These are phyloP conservation scores for Nipponia nippon DNA, from an alignment of 2,113 vertebrate species.

Conservation along the genomic window DNA sequence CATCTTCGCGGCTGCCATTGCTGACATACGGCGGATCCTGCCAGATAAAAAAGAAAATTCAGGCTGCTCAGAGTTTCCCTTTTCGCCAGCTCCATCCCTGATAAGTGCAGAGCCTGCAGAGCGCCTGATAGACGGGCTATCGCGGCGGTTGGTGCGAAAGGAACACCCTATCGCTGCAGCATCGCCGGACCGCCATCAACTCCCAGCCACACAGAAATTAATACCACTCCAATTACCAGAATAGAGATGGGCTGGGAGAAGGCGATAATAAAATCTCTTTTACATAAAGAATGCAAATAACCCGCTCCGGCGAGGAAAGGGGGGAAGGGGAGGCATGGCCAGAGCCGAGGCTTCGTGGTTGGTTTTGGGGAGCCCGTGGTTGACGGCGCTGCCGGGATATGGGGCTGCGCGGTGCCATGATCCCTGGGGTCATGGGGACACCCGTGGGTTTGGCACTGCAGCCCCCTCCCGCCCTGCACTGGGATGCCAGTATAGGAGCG, in stretches of 20 bases:
- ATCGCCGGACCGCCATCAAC: constrained; percentile 84
- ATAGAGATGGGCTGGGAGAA: constrained; percentile 81
- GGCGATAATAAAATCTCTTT: constrained; percentile 86
- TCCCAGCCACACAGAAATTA: constrained; percentile 84
- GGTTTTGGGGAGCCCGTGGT: neutral
- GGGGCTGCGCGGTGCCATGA: rapidly evolving
- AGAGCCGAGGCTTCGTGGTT: rapidly evolving
- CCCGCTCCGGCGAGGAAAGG: neutral
- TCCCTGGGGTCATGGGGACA: rapidly evolving
- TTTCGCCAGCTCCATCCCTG: constrained; percentile 88
- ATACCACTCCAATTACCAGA: constrained; percentile 88
- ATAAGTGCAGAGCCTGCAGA: constrained; percentile 90
- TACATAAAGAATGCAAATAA: constrained; percentile 77
- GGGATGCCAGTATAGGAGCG: neutral
- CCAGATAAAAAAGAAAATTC: constrained; percentile 79
- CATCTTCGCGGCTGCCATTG: constrained; percentile 57
- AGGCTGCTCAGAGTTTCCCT: constrained; percentile 89
- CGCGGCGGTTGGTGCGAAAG: constrained; percentile 81
- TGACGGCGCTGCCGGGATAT: rapidly evolving
- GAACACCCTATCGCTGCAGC: constrained; percentile 78
- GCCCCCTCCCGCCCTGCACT: rapidly evolving
- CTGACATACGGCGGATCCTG: constrained; percentile 66
- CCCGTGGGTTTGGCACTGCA: rapidly evolving
- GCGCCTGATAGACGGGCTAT: constrained; percentile 88
- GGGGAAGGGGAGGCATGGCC: neutral